Base-by-base conservation (phyloP, 2,113 vertebrate genomes). In the Nothocercus julius region DNA sequence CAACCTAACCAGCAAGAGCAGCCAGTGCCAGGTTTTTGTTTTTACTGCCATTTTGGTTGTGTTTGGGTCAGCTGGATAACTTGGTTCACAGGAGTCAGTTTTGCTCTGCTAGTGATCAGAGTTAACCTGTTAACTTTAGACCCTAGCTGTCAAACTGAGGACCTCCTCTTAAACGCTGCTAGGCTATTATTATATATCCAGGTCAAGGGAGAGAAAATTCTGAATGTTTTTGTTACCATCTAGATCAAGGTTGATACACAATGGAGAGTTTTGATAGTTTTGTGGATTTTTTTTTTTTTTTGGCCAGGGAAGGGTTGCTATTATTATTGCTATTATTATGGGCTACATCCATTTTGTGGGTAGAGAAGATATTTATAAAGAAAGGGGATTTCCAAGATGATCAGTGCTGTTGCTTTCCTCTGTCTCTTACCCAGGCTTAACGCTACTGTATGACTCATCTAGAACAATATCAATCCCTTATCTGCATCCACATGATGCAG, bases 1-100 rank as follows among this genome's bases (percentile, higher is more conserved):
- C 28, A 73, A 19, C 1, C 2, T 1, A 3, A 59, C 17, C 18
- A 67, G 16, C 27, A 68, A 42, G 14, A 66, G 9, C 44, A 86
- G 18, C 24, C 49, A 78, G 61, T 0, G 0, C 16, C 16, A 2
- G 32, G 27, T 25, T 2, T 84, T 66, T 45, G 17, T 17, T 83
- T 88, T 76, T 49, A 40, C 13, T 17, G 10, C 20, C 62, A 3
- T 61, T 89, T 77, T 66, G 25, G 4, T 59, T 88, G 14, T 68
- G 67, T 54, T 56, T 64, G 11, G 1, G 1, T 36, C 56, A 36
- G 28, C 16, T 32, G 28, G 16, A 17, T 32, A 18, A 58, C 54
- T 56, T 5, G 45, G 19, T 8, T 93, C 25, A 49, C 21, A 88
- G 63, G 88, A 81, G 8, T 40, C 30, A 63, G 5, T 62, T 93